phyloP scores from a whole-genome alignment of 2,888 invertebrate genomes.

The Hypena proboscidalis region DNA sequence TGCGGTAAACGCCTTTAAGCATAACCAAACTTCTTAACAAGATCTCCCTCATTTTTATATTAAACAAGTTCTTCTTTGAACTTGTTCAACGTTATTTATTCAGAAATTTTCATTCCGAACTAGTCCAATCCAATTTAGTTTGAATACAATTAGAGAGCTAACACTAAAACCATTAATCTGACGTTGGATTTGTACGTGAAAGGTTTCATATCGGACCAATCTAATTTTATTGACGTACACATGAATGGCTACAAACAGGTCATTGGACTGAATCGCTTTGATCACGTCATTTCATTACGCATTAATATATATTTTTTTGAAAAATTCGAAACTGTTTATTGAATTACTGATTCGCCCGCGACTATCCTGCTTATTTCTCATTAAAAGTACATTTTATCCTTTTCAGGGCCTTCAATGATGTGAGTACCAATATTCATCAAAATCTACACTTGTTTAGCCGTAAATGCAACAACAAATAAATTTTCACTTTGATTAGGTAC shows the following conservation, averaged over 20 bases:
- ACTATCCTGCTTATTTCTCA: no score
- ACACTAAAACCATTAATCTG: constrained; percentile 49
- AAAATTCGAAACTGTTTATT: no score
- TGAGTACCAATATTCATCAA: no score
- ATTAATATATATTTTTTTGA: constrained; percentile 1
- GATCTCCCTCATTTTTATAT: no score
- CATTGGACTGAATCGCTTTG: constrained; percentile 10
- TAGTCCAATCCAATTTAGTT: constrained; percentile 51
- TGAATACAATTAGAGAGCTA: constrained; percentile 38
- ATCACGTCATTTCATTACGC: constrained; percentile 9
- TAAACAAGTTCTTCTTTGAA: constrained; percentile 4
- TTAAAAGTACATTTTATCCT: no score
- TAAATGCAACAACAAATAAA: no score
- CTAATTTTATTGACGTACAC: constrained; percentile 31
- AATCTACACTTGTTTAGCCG: no score
- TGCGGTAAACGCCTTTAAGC: no score
- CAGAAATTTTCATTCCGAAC: constrained; percentile 10
- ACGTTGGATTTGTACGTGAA: constrained; percentile 42
- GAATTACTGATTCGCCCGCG: no score
- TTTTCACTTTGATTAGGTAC: no score
- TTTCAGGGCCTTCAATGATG: no score
- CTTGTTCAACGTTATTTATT: not conserved
- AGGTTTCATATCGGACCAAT: constrained; percentile 45
- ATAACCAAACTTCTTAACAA: no score
- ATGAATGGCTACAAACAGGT: constrained; percentile 25